phyloP scores from a whole-genome alignment of 2,797 vertebrate genomes.

The Thamnophis elegans region DNA sequence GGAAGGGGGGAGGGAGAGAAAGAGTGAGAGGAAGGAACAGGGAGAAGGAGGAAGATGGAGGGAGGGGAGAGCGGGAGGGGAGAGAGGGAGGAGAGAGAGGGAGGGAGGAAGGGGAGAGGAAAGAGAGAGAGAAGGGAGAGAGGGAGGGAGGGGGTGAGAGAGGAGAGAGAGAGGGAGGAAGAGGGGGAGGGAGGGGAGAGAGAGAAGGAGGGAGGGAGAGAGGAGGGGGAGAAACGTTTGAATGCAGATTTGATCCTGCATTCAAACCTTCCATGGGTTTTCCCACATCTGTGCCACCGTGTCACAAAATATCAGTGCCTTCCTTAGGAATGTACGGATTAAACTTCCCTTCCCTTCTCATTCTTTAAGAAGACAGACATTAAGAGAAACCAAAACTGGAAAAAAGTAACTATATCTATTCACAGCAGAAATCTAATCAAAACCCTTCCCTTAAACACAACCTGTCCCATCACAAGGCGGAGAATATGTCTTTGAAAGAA shows the following conservation, averaged over 20 bases:
- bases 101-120: too few species aligned
- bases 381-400: not conserved
- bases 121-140: too few species aligned
- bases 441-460: not conserved
- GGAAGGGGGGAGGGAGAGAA: fast-evolving
- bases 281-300: not conserved
- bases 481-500: not conserved
- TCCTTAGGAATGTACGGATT: not conserved
- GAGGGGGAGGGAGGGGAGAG: too few species aligned
- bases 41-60: too few species aligned
- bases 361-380: not conserved
- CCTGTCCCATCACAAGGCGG: not conserved
- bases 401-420: not conserved
- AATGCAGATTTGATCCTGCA: not conserved
- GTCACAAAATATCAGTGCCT: not conserved
- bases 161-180: too few species aligned
- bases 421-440: not conserved
- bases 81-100: not conserved
- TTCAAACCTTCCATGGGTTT: not conserved
- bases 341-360: not conserved
- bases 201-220: too few species aligned
- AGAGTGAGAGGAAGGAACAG: not conserved
- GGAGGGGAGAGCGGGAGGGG: too few species aligned
- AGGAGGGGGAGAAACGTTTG: not conserved
- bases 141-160: fast-evolving